Conservation (phyloP, 1,140 invertebrate species). For the Catajapyx aquilonaris region DNA sequence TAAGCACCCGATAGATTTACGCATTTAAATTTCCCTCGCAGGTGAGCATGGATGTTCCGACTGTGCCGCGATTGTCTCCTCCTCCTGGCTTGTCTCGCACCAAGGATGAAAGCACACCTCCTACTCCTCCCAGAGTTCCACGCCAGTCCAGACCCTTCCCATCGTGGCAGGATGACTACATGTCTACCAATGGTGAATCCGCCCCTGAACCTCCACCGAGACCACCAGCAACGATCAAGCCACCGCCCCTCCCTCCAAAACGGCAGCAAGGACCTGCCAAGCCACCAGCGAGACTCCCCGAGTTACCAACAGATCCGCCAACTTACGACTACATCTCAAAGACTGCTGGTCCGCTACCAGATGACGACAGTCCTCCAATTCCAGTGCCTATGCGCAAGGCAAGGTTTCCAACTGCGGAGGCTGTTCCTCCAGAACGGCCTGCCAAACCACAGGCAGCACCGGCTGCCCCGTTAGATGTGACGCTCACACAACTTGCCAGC, state of each 20-base stretch:
- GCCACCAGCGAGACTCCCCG: constrained; percentile 42
- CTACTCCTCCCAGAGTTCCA: constrained; percentile 8
- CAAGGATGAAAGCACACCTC: constrained; percentile 6
- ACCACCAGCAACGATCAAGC: constrained; percentile 38
- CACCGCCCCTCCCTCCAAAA: constrained; percentile 66
- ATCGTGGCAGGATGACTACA: constrained; percentile 19
- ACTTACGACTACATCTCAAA: too few relatives aligned
- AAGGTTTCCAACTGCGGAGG: constrained; percentile 20
- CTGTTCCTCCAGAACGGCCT: constrained; percentile 14
- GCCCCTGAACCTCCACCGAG: constrained; percentile 48
- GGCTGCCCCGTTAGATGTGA: constrained; percentile 34
- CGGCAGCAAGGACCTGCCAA: constrained; percentile 24
- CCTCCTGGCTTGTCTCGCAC: too few relatives aligned
- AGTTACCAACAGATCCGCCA: too few relatives aligned
- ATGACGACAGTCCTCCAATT: too few relatives aligned
- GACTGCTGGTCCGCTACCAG: too few relatives aligned
- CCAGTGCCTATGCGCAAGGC: constrained; percentile 36
- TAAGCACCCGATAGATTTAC: too few relatives aligned
- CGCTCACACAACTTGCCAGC: constrained; percentile 54
- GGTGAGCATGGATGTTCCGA: neutral
- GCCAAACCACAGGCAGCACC: constrained; percentile 6
- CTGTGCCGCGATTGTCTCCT: constrained; percentile 4
- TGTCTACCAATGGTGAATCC: constrained; percentile 19
- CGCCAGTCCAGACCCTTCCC: constrained; percentile 14
- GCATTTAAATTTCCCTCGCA: neutral